These are phyloP conservation scores for Himalopsyche tibetana DNA, from an alignment of 2,888 invertebrate species.

Conservation along the genomic window DNA sequence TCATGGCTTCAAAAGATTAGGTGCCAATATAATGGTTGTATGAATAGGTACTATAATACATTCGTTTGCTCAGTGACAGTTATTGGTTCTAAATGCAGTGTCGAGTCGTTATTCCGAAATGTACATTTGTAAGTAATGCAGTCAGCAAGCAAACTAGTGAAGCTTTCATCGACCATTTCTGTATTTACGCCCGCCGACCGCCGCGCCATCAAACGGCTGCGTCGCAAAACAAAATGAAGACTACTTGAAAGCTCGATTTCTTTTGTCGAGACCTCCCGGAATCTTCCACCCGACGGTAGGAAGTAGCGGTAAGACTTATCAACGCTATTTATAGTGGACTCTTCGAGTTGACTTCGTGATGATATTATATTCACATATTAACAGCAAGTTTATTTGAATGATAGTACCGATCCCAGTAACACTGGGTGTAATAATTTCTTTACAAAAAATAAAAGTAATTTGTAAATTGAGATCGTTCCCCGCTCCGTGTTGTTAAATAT, in stretches of 20 bases:
- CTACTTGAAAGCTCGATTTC: not conserved
- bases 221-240: constrained; percentile 30
- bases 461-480: no score
- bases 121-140: constrained; percentile 21
- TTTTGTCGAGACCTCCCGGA: constrained; percentile 19
- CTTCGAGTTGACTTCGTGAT: not conserved
- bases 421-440: no score
- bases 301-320: not conserved
- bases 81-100: not conserved
- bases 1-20: no score
- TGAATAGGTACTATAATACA: no score
- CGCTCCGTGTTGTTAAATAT: no score
- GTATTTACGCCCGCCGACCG: not conserved
- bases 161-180: constrained; percentile 18
- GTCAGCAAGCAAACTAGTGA: constrained; percentile 1
- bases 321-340: not conserved
- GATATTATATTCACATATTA: no score
- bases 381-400: no score
- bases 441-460: no score
- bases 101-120: not conserved
- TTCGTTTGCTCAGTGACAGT: not conserved
- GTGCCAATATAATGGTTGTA: no score
- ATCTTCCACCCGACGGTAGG: not conserved
- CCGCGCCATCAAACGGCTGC: not conserved
- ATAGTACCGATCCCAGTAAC: no score